A percentile compares a stretch with the other conserved stretches of the same genome.
phyloP scores from a whole-genome alignment of 1,140 invertebrate genomes.

The Samia ricini region DNA sequence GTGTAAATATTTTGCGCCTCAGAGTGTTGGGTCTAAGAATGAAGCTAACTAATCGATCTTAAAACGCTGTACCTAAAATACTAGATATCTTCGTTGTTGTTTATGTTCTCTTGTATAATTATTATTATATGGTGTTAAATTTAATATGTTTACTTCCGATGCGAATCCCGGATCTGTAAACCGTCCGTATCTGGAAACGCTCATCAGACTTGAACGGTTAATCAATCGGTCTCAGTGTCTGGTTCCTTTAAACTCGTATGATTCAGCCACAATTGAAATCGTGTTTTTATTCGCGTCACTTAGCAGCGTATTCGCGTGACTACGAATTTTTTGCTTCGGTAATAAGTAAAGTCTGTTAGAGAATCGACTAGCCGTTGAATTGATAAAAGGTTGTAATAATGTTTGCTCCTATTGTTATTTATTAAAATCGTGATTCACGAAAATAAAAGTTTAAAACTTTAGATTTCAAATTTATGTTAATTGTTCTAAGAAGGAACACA shows the following conservation, averaged over 20 bases:
- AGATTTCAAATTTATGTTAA: no score
- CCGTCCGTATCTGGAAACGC: constrained; percentile 40
- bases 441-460: no score
- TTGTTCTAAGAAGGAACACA: no score
- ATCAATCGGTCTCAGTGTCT: constrained; percentile 39
- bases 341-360: background rate
- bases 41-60: no score
- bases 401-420: no score
- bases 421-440: no score
- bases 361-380: background rate
- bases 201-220: constrained; percentile 29
- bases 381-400: no score
- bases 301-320: background rate
- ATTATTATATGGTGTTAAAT: constrained; percentile 22
- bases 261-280: constrained; percentile 32
- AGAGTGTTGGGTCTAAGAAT: no score
- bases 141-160: constrained; percentile 38
- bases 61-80: no score
- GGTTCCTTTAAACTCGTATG: constrained; percentile 31
- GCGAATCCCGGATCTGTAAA: constrained; percentile 27
- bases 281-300: constrained; percentile 9
- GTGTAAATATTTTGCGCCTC: no score
- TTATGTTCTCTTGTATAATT: no score
- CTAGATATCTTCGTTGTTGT: no score
- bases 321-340: background rate